phyloP scores from a whole-genome alignment of 2,797 vertebrate genomes.

The Cercopithecus neglectus region DNA sequence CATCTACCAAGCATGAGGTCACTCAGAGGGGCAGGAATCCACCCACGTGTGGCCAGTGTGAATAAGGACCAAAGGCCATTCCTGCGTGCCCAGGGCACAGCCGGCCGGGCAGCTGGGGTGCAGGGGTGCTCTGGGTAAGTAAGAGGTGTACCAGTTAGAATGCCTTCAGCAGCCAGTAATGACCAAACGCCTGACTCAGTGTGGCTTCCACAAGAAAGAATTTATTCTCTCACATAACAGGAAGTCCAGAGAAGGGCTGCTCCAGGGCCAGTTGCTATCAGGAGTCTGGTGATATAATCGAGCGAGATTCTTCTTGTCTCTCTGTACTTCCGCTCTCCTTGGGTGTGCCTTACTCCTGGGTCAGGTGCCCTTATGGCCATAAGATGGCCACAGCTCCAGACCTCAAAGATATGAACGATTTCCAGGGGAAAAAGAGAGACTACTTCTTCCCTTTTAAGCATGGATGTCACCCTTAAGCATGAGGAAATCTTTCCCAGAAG shows the following conservation, averaged over 20 bases:
- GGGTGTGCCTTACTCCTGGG: neutral
- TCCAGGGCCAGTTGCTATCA: neutral
- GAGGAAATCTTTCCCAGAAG: neutral
- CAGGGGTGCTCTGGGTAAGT: neutral
- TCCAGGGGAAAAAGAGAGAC: neutral
- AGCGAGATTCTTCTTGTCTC: neutral
- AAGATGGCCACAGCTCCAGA: neutral
- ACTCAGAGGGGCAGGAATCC: neutral
- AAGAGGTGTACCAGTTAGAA: neutral
- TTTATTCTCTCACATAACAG: neutral
- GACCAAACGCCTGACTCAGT: neutral
- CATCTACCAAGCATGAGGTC: conserved; percentile 34
- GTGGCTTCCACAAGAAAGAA: neutral
- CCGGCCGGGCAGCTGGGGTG: neutral
- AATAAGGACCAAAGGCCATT: neutral
- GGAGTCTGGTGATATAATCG: neutral
- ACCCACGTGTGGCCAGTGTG: neutral
- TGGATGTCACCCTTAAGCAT: accelerated
- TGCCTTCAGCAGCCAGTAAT: neutral
- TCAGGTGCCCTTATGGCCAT: neutral
- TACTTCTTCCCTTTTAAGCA: neutral
- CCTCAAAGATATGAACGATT: neutral
- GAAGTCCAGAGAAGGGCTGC: neutral
- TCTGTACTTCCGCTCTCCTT: neutral
- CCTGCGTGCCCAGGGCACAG: neutral